Evolutionary conservation across 2,113 vertebrate species (phyloP).

Genomic region (Halcyon malimbica): DNA sequence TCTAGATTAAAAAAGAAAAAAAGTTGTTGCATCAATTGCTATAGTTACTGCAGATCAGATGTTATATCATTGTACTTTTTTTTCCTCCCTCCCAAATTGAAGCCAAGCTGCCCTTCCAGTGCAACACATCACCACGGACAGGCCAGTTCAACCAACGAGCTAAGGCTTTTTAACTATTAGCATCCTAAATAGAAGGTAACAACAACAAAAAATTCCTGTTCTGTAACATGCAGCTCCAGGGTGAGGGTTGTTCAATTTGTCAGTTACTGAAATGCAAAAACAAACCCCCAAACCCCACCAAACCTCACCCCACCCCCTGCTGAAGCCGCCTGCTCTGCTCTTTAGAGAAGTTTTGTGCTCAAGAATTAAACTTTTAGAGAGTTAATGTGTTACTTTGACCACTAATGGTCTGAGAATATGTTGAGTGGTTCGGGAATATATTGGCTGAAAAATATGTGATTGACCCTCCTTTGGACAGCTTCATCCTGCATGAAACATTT

Average conservation of each 20-base stretch:
- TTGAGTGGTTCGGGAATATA: no score
- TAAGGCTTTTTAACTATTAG: not conserved
- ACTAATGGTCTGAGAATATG: not conserved
- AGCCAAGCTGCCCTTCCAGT: not conserved
- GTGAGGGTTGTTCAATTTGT: not conserved
- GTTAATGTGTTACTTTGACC: not conserved
- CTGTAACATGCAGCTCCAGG: not conserved
- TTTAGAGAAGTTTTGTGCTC: not conserved
- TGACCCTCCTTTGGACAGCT: not conserved
- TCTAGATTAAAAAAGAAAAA: constrained; percentile 72
- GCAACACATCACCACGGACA: not conserved
- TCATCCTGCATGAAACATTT: not conserved
- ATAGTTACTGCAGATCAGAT: not conserved
- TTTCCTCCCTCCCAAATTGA: not conserved
- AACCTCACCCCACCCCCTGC: not conserved
- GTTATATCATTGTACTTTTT: not conserved
- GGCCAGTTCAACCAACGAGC: not conserved
- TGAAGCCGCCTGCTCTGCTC: not conserved
- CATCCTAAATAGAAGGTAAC: not conserved
- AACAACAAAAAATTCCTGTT: not conserved
- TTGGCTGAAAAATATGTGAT: not conserved
- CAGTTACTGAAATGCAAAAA: not conserved
- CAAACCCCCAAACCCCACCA: not conserved
- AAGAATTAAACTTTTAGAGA: not conserved
- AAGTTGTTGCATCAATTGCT: not conserved